Base-by-base conservation (phyloP, 2,888 invertebrate genomes). In the Caenorhabditis sp. region DNA sequence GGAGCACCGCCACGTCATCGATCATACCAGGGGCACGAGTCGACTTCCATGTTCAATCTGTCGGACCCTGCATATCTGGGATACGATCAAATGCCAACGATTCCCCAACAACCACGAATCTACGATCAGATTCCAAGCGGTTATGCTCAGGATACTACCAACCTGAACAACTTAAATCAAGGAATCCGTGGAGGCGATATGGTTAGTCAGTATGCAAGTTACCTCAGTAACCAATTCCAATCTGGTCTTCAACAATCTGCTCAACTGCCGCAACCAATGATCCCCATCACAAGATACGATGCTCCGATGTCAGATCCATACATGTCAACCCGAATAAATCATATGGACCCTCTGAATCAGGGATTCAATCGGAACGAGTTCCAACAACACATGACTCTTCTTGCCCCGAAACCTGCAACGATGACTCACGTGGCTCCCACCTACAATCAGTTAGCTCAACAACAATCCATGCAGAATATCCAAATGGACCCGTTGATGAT, bases 201-300 rank as follows among this genome's bases (percentile, higher is more conserved):
- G 84, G 69, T 92, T 68, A 90, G 90, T 26, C 90, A 92, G n/a
- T 92, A 92, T 81, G 92, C 92, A 26, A 92, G 86, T 81, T 92
- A 91, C 75, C 86, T 92, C 64, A 91, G 90, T 66, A 85, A 86
- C 12, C 90, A 92, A 75, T 91, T 92, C 85, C 85, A 85, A 72
- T 70, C 82, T 31, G 85, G 84, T 38, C 64, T 85, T 1, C 75
- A 76, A 38, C 59, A 75, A 58, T 70, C 69, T 44, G 63, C 75
- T 63, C 76, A 72, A 61, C 51, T 82, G 1, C 82, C 82, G 2
- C 77, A 77, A 22, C 82, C 82, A 69, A 81, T 80, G 80, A 80
- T 77, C 75, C 82, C 81, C 31, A 77, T 80, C 41, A 61, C 83
- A n/a, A 63, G 82, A 54, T 85, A 86, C 68, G 85, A 88, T 38